Conservation (phyloP, 2,797 vertebrate species). For the Oreortyx pictus region DNA sequence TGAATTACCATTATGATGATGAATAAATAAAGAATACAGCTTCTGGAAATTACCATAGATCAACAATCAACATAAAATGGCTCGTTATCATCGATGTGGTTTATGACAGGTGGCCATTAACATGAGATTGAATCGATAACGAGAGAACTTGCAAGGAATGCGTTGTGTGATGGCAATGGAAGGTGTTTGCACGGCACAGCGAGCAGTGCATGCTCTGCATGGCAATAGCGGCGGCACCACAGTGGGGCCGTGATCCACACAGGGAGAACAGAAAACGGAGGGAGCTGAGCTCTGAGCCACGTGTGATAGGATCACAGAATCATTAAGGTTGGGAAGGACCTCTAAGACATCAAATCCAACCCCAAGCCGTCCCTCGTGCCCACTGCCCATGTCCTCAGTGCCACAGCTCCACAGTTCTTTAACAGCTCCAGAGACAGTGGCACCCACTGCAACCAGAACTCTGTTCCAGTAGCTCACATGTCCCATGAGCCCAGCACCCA, state of each 20-base stretch:
- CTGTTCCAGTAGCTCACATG: too few relatives aligned
- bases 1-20: constrained; percentile 9
- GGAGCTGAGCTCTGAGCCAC: neutral
- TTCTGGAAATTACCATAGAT: constrained; percentile 48
- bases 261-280: neutral
- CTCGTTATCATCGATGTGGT: constrained; percentile 33
- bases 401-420: too few relatives aligned
- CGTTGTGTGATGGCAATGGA: too few relatives aligned
- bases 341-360: too few relatives aligned
- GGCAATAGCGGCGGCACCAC: neutral
- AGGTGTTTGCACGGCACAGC: neutral
- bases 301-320: too few relatives aligned
- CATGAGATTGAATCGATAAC: neutral
- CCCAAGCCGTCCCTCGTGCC: too few relatives aligned
- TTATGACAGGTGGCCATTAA: constrained; percentile 20
- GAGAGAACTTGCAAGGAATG: neutral
- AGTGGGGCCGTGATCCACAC: rapidly evolving
- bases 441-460: too few relatives aligned
- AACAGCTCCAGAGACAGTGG: too few relatives aligned
- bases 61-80: constrained; percentile 52
- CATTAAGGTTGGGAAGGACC: too few relatives aligned
- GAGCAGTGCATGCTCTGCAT: rapidly evolving
- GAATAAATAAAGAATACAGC: constrained; percentile 44
- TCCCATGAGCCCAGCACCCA: neutral
- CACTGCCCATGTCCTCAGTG: too few relatives aligned